phyloP scores from a whole-genome alignment of 2,113 vertebrate species.

The Ciconia boyciana region DNA sequence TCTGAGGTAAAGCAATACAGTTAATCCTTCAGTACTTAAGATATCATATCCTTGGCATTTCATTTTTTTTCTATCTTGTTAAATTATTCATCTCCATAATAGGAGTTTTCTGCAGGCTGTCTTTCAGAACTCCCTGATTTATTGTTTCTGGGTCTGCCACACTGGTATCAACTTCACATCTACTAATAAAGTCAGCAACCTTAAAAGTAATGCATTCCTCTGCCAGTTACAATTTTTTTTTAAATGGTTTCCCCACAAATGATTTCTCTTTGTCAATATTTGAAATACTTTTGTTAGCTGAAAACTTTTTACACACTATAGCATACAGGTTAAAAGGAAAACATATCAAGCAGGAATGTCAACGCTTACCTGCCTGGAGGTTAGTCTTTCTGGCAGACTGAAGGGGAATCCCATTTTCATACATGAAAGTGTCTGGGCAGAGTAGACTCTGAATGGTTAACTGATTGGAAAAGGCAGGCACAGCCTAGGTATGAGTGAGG shows the following conservation, averaged over 20 bases:
- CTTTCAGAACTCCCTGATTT: not conserved
- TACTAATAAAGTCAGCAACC: not conserved
- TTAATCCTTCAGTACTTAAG: not conserved
- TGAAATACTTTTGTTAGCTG: not conserved
- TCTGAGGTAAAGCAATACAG: conserved; percentile 3
- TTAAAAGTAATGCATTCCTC: not conserved
- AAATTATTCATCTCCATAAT: conserved; percentile 42
- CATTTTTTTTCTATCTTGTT: not conserved
- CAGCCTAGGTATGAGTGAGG: not conserved
- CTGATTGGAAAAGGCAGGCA: not conserved
- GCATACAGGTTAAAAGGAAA: not conserved
- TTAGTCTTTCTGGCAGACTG: not conserved
- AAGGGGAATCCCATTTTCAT: not conserved
- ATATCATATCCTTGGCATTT: not conserved
- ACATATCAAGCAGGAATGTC: not conserved
- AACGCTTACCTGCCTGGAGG: not conserved
- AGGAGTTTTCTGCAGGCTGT: not conserved
- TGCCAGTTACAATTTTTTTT: not conserved
- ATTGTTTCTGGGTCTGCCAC: not conserved
- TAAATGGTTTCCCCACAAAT: not conserved
- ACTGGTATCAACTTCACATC: not conserved
- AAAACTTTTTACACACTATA: not conserved
- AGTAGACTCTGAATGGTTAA: not conserved
- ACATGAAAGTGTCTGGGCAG: not conserved
- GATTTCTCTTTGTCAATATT: not conserved